A percentile compares a stretch with the other conserved stretches of the same genome.
phyloP scores from a whole-genome alignment of 2,888 invertebrate genomes.

The Calameuta pallipes region DNA sequence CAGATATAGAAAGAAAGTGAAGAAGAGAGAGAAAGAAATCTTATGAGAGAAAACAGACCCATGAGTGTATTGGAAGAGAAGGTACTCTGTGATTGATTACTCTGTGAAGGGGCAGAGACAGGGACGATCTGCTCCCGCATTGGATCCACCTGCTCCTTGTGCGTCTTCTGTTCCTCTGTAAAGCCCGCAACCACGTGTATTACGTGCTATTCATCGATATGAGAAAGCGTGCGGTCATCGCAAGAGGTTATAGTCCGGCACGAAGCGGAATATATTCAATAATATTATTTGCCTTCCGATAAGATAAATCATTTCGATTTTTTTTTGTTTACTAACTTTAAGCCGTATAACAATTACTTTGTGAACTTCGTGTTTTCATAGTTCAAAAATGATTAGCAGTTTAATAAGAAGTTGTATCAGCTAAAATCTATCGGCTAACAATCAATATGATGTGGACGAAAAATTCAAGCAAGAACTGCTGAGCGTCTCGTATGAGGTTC shows the following conservation, averaged over 20 bases:
- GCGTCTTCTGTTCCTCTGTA: conserved; percentile 63
- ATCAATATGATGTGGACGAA: not conserved
- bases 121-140: conserved; percentile 60
- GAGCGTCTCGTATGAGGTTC: not conserved
- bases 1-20: conserved; percentile 29
- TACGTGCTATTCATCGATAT: conserved; percentile 29
- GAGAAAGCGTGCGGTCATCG: conserved; percentile 16
- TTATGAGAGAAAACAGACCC: conserved; percentile 65
- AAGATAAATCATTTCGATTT: not conserved
- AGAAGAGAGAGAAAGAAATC: conserved; percentile 50
- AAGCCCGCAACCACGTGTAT: conserved; percentile 59
- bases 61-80: conserved; percentile 63
- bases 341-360: too few species aligned
- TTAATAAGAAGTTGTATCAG: not conserved
- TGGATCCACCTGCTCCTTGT: conserved; percentile 61
- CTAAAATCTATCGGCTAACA: not conserved
- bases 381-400: not conserved
- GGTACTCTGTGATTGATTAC: conserved; percentile 63
- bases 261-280: conserved; percentile 12
- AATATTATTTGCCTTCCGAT: not conserved
- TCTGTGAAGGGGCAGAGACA: conserved; percentile 60
- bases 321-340: not conserved
- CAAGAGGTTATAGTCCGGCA: conserved; percentile 31
- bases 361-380: not conserved
- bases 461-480: not conserved